phyloP scores from a whole-genome alignment of 2,888 invertebrate genomes.

The Dicroscelio sp. region DNA sequence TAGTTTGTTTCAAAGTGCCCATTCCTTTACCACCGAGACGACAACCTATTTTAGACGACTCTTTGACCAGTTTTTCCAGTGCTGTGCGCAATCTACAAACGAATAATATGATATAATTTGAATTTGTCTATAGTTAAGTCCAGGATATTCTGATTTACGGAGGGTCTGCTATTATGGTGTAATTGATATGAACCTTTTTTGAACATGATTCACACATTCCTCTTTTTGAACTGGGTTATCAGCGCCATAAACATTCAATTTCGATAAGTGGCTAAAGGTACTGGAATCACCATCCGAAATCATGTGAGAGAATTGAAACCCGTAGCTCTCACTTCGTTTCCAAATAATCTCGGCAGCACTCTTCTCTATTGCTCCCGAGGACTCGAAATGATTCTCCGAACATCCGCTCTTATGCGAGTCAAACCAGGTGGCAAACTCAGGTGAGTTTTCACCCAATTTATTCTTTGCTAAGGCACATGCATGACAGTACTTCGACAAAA shows the following conservation, averaged over 20 bases:
- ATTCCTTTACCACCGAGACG: constrained; percentile 30
- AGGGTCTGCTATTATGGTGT: neutral
- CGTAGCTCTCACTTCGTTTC: neutral
- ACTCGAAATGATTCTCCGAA: constrained; percentile 17
- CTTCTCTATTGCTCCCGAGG: constrained; percentile 35
- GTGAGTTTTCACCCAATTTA: neutral
- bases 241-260: constrained; percentile 31
- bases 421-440: constrained; percentile 14
- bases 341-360: constrained; percentile 32
- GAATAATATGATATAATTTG: neutral
- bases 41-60: constrained; percentile 30
- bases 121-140: neutral
- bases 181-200: constrained; percentile 30
- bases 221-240: constrained; percentile 20
- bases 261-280: constrained; percentile 2
- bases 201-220: constrained; percentile 40
- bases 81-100: constrained; percentile 19
- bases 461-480: constrained; percentile 3
- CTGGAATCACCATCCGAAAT: constrained; percentile 29
- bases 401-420: neutral
- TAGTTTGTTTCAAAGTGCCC: constrained; percentile 50
- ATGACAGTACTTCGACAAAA: constrained; percentile 36
- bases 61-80: constrained; percentile 40
- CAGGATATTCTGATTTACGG: no score
- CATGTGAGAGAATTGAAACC: neutral